These are phyloP conservation scores for Paraescarpia echinospica DNA, from an alignment of 1,140 invertebrate species.

Conservation along the genomic window DNA sequence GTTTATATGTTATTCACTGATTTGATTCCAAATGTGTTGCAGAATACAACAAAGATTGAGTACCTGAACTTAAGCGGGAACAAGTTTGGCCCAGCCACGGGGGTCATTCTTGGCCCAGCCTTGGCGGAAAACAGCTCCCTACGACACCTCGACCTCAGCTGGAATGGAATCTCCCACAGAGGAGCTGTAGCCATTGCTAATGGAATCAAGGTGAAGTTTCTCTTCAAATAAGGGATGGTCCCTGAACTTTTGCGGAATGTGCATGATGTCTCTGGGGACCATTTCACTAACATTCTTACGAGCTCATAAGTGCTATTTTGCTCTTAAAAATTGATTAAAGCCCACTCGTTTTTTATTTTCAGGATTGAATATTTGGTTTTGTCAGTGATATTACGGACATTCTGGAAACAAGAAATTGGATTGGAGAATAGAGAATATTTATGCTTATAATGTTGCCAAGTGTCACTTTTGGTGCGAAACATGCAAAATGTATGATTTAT, in stretches of 20 bases:
- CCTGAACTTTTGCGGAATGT: neutral
- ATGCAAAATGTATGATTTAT: no score
- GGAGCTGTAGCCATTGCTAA: constrained; percentile 52
- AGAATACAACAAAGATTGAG: constrained; percentile 32
- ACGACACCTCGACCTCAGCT: constrained; percentile 55
- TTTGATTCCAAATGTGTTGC: neutral
- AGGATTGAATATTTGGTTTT: neutral
- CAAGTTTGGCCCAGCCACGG: constrained; percentile 48
- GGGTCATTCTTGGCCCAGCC: constrained; percentile 50
- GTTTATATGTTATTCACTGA: neutral
- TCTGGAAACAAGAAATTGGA: no score
- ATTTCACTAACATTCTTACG: neutral
- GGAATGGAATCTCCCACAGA: constrained; percentile 55
- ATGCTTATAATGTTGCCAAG: no score
- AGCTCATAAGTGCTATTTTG: no score
- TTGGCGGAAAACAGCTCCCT: constrained; percentile 54
- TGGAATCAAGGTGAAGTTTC: constrained; percentile 51
- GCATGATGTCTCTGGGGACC: no score
- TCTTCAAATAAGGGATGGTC: neutral
- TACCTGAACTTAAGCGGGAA: constrained; percentile 51
- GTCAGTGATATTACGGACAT: neutral
- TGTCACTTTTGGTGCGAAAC: no score
- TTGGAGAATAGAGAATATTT: no score
- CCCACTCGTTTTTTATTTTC: no score
- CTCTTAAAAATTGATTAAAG: neutral